These are phyloP conservation scores for Electrona antarctica DNA, from an alignment of 2,113 vertebrate genomes.

Conservation along the genomic window DNA sequence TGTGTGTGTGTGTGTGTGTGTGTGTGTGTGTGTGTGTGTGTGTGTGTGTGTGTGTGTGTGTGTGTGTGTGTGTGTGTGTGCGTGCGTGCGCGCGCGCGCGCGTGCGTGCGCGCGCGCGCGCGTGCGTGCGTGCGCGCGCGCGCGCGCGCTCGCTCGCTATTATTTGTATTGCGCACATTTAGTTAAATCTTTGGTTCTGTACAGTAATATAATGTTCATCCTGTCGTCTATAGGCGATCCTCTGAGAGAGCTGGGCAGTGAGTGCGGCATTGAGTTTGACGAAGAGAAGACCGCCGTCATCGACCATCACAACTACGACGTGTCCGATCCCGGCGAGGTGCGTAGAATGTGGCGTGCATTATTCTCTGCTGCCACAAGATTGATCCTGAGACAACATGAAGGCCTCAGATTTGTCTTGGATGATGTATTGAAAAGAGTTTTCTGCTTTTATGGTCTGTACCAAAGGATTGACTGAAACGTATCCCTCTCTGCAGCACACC, in stretches of 20 bases:
- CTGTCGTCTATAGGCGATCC: constrained; percentile 86
- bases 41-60: no score
- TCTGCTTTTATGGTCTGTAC: neutral
- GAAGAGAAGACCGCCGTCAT: constrained; percentile 96
- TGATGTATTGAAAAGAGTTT: neutral
- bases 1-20: no score
- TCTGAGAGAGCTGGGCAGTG: constrained; percentile 93
- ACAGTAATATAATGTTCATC: neutral
- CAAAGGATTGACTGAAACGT: neutral
- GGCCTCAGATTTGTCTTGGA: no score
- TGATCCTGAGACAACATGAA: no score
- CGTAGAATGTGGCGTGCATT: constrained; percentile 2
- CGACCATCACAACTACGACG: constrained; percentile 95
- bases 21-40: no score
- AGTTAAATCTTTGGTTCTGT: neutral
- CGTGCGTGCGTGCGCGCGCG: no score
- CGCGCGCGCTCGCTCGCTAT: no score
- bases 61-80: no score
- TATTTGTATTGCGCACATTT: neutral
- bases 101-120: no score
- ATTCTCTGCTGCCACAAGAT: neutral
- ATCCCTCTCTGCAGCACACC: constrained; percentile 82
- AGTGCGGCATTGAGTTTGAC: constrained; percentile 98
- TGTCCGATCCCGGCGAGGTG: constrained; percentile 94
- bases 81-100: no score